A percentile compares a stretch with the other conserved stretches of the same genome.
Conservation (phyloP, 1,140 invertebrate species). For the Atta colombica region DNA sequence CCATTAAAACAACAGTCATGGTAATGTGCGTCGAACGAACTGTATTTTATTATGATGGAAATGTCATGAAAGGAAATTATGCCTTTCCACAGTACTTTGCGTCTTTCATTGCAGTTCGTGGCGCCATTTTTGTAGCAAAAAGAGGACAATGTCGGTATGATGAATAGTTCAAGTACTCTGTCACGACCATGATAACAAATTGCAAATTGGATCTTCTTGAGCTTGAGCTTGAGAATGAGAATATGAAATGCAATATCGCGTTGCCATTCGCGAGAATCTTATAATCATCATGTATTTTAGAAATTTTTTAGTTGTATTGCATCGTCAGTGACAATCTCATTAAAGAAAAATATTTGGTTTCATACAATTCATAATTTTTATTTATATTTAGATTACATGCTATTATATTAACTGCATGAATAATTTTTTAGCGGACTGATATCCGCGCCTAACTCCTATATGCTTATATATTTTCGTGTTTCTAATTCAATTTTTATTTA, state of each 20-base stretch:
- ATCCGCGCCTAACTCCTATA: no score
- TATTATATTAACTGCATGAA: no score
- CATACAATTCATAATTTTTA: no score
- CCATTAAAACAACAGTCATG: conserved; percentile 5
- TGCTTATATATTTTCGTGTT: no score
- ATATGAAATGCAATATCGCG: conserved; percentile 17
- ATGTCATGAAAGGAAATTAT: conserved; percentile 29
- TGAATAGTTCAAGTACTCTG: conserved; percentile 4
- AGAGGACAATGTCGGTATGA: conserved; percentile 4
- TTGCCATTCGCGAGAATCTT: conserved; percentile 17
- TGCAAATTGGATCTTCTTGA: conserved; percentile 42
- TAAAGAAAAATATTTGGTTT: not conserved
- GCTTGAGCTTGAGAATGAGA: conserved; percentile 17
- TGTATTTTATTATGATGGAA: conserved; percentile 52
- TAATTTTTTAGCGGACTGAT: no score
- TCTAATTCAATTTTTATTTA: not conserved
- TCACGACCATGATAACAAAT: conserved; percentile 43
- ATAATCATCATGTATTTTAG: conserved; percentile 9
- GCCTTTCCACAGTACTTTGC: not conserved
- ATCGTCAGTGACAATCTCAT: not conserved
- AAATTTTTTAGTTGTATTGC: not conserved
- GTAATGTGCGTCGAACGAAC: conserved; percentile 9
- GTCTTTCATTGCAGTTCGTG: not conserved
- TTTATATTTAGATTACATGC: no score
- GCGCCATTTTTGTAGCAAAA: not conserved